phyloP scores from a whole-genome alignment of 2,888 invertebrate species.

The Netelia inedita region DNA sequence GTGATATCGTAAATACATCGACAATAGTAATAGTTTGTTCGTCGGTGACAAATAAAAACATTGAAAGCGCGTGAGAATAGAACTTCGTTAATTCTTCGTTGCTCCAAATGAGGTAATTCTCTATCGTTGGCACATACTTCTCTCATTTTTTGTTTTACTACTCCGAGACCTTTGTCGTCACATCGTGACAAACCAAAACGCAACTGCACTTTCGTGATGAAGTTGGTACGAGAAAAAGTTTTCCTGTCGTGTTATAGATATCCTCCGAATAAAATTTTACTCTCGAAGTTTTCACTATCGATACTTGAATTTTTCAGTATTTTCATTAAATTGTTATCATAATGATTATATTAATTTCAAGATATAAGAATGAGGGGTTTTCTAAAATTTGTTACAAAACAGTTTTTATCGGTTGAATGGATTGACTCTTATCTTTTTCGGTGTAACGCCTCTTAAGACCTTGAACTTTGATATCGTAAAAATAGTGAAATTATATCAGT shows the following conservation, averaged over 20 bases:
- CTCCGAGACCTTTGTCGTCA: no score
- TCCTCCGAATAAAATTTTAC: background rate
- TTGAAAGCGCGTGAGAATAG: conserved; percentile 41
- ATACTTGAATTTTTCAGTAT: background rate
- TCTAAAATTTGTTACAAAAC: background rate
- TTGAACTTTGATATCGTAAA: conserved; percentile 18
- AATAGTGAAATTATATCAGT: background rate
- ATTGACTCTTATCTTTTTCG: background rate
- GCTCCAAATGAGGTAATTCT: conserved; percentile 39
- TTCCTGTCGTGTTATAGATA: background rate
- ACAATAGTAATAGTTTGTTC: conserved; percentile 36
- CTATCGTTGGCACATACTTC: background rate
- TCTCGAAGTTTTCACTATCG: background rate
- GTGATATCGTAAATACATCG: conserved; percentile 38
- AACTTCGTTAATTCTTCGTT: conserved; percentile 8
- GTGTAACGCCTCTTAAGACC: background rate
- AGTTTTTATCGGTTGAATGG: background rate
- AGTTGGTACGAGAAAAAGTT: background rate
- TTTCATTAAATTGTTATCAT: background rate
- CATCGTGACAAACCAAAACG: no score
- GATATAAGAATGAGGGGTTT: background rate
- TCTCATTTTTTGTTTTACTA: background rate
- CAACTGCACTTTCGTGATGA: background rate
- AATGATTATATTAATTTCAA: background rate
- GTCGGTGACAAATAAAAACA: conserved; percentile 21